phyloP scores from a whole-genome alignment of 2,888 invertebrate species.

The Peribatodes rhomboidaria region DNA sequence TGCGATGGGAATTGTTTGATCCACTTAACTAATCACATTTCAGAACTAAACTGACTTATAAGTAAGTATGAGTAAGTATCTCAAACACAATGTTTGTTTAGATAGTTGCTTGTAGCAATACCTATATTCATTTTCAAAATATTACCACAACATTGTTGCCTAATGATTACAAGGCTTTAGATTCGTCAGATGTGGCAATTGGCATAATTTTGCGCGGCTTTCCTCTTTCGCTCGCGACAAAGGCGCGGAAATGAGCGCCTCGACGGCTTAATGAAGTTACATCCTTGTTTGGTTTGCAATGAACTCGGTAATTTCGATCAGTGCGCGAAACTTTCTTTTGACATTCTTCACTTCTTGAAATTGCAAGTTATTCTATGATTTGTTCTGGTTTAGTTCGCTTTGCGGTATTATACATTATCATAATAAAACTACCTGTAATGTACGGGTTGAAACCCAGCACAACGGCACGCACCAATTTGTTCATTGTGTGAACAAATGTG shows the following conservation, averaged over 20 bases:
- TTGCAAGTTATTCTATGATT: not conserved
- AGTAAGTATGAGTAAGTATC: too few relatives aligned
- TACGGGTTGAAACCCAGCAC: too few relatives aligned
- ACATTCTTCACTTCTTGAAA: not conserved
- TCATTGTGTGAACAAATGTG: too few relatives aligned
- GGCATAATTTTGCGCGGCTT: slow-evolving; percentile 44
- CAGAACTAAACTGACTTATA: too few relatives aligned
- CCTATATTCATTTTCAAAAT: not conserved
- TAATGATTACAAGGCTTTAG: slow-evolving; percentile 2
- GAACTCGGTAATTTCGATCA: slow-evolving; percentile 19
- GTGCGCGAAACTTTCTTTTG: not conserved
- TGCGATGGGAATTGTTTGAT: too few relatives aligned
- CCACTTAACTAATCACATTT: too few relatives aligned
- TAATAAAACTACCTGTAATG: too few relatives aligned
- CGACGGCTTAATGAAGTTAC: slow-evolving; percentile 41
- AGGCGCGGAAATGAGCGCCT: slow-evolving; percentile 55
- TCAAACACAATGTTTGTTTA: too few relatives aligned
- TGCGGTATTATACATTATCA: too few relatives aligned
- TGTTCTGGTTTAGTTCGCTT: too few relatives aligned
- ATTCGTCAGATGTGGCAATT: slow-evolving; percentile 41
- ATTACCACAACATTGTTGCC: not conserved
- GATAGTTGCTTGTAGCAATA: too few relatives aligned
- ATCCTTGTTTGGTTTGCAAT: slow-evolving; percentile 35
- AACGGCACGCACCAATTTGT: too few relatives aligned
- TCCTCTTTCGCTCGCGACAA: slow-evolving; percentile 51